phyloP scores from a whole-genome alignment of 2,888 invertebrate species.

The Thecocarcelia acutangulata region DNA sequence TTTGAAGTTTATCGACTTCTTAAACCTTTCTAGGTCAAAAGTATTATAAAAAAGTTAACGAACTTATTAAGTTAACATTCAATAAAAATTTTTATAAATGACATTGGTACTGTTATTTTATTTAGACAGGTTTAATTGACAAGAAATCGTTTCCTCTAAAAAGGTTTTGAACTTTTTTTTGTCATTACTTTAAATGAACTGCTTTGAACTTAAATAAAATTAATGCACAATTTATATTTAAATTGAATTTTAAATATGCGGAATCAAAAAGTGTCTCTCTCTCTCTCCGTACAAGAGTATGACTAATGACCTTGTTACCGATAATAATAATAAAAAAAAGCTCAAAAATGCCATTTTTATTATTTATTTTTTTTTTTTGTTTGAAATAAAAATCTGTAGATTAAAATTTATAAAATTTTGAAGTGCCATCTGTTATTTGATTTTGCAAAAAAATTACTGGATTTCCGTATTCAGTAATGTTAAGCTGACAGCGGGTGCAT shows the following conservation, averaged over 20 bases:
- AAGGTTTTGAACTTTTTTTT: conserved; percentile 52
- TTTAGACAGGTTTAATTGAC: conserved; percentile 16
- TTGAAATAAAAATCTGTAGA: conserved; percentile 1
- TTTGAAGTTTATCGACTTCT: too few species aligned
- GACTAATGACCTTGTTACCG: conserved; percentile 39
- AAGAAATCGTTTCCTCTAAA: conserved; percentile 17
- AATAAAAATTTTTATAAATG: neutral
- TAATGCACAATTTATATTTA: neutral
- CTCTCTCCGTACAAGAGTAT: neutral
- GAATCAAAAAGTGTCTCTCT: conserved; percentile 27
- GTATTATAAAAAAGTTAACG: neutral
- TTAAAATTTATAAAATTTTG: conserved; percentile 16
- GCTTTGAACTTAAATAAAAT: conserved; percentile 60
- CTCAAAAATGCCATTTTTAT: neutral
- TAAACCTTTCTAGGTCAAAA: neutral
- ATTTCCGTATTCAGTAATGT: conserved; percentile 36
- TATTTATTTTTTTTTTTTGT: neutral
- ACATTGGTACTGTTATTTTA: conserved; percentile 38
- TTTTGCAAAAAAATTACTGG: neutral
- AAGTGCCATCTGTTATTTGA: conserved; percentile 13
- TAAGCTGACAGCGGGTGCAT: too few species aligned
- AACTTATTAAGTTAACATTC: conserved; percentile 27
- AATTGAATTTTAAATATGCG: conserved; percentile 34
- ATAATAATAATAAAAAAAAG: conserved; percentile 16
- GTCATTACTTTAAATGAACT: conserved; percentile 29